Conservation (phyloP, 2,797 vertebrate genomes). For the Eulemur rubriventer region DNA sequence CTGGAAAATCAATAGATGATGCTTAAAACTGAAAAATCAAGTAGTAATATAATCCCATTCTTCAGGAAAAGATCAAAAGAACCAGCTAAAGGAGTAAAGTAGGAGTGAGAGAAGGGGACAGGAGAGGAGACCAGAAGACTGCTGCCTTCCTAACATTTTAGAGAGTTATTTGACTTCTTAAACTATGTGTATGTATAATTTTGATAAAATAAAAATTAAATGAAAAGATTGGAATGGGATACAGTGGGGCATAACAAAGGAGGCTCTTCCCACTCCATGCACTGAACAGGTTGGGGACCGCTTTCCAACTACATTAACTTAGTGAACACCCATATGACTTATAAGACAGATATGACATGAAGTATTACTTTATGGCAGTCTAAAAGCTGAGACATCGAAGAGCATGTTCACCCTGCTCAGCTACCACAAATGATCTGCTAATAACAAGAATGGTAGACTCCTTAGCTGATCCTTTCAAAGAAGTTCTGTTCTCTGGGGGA, state of each 20-base stretch:
- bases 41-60: background rate
- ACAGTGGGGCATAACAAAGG: background rate
- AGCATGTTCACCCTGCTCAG: background rate
- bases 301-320: background rate
- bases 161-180: conserved; percentile 2
- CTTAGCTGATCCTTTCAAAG: conserved; percentile 40
- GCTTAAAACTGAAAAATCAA: background rate
- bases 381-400: background rate
- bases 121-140: background rate
- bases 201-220: background rate
- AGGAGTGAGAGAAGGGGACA: background rate
- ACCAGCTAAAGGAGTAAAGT: background rate
- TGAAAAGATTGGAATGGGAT: background rate
- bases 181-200: background rate
- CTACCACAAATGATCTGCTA: background rate
- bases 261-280: background rate
- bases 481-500: conserved; percentile 35
- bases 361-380: background rate
- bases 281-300: background rate
- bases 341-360: background rate
- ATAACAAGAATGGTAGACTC: background rate
- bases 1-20: background rate
- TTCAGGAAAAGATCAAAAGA: background rate
- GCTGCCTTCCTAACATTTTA: background rate
- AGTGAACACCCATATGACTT: background rate